phyloP scores from a whole-genome alignment of 2,797 vertebrate genomes.

The Crocodylus rhombifer region DNA sequence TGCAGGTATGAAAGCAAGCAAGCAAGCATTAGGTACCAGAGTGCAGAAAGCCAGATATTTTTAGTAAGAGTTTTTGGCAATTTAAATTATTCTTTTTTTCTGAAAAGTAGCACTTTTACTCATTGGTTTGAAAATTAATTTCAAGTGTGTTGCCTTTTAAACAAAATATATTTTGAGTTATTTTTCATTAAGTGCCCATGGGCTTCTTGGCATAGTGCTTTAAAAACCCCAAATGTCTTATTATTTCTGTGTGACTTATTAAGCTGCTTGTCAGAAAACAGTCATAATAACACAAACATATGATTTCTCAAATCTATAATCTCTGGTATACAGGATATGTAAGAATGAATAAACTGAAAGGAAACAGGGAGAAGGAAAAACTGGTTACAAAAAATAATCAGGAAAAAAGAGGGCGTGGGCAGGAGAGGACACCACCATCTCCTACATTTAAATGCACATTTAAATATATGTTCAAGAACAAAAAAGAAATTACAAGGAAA shows the following conservation, averaged over 20 bases:
- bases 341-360: not conserved
- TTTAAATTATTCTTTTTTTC: not conserved
- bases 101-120: not conserved
- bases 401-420: not conserved
- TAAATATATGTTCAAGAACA: not conserved
- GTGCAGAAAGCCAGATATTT: not conserved
- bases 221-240: not conserved
- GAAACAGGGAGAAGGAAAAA: not conserved
- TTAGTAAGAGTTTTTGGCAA: not conserved
- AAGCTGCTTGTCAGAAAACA: not conserved
- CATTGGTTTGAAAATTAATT: conserved; percentile 1
- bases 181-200: not conserved
- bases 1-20: not conserved
- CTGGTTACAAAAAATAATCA: not conserved
- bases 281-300: not conserved
- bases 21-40: too few relatives aligned
- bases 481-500: not conserved
- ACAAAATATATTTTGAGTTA: not conserved
- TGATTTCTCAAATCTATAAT: not conserved
- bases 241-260: conserved; percentile 16
- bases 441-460: rapidly evolving
- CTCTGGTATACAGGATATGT: not conserved
- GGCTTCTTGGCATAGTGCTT: not conserved
- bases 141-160: not conserved
- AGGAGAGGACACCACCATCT: not conserved